Evolutionary conservation across 2,113 vertebrate species (phyloP).

Genomic region (Xiphias gladius): DNA sequence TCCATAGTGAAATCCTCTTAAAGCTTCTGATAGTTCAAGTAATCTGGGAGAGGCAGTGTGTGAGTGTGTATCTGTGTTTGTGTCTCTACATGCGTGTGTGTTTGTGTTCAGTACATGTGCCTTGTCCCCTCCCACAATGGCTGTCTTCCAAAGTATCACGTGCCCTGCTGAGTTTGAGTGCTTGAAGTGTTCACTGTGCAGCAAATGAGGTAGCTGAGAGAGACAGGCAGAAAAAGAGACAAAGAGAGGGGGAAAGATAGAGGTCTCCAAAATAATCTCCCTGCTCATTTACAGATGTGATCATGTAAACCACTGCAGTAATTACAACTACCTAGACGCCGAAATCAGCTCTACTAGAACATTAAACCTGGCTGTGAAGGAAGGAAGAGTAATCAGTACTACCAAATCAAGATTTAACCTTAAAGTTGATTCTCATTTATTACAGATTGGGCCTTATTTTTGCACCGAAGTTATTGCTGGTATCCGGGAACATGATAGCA

Average conservation of each 20-base stretch:
- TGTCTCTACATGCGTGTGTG: conserved; percentile 36
- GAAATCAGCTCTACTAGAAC: background rate
- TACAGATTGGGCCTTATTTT: background rate
- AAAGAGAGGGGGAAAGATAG: background rate
- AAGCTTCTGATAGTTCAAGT: conserved; percentile 70
- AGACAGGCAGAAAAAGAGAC: background rate
- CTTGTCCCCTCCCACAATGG: conserved; percentile 59
- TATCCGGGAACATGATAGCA: background rate
- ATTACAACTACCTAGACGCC: background rate
- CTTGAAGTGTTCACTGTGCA: conserved; percentile 22
- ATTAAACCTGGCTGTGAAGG: background rate
- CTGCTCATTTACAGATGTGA: background rate
- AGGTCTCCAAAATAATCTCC: background rate
- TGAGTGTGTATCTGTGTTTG: conserved; percentile 13
- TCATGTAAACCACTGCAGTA: background rate
- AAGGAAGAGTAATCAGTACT: background rate
- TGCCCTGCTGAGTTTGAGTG: conserved; percentile 33
- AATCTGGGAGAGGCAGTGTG: conserved; percentile 68
- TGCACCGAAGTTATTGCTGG: background rate
- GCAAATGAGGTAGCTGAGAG: background rate
- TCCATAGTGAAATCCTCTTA: conserved; percentile 74
- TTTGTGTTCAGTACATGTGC: conserved; percentile 63
- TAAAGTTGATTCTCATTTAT: background rate
- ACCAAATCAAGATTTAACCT: background rate
- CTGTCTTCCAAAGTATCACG: conserved; percentile 53